phyloP scores from a whole-genome alignment of 2,888 invertebrate species.

The Heliconius hortense region DNA sequence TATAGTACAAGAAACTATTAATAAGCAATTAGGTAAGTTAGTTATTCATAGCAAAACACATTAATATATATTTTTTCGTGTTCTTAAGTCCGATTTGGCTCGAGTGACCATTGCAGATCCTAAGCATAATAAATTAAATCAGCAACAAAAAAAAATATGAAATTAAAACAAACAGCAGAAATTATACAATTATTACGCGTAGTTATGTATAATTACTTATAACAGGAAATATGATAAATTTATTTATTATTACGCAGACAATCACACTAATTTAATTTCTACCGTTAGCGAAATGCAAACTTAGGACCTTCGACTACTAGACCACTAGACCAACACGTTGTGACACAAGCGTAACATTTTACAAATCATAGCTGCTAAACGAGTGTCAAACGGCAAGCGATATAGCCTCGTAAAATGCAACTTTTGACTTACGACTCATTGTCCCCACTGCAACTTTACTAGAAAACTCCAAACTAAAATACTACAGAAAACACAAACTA shows the following conservation, averaged over 20 bases:
- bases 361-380: constrained; percentile 75
- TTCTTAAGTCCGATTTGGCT: too few species aligned
- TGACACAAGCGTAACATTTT: constrained; percentile 30
- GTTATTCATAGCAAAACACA: too few species aligned
- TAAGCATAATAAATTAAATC: too few species aligned
- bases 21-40: too few species aligned
- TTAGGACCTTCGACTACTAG: not conserved
- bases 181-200: too few species aligned
- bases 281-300: not conserved
- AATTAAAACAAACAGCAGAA: too few species aligned
- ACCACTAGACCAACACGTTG: constrained; percentile 1
- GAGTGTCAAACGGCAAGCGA: constrained; percentile 72
- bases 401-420: constrained; percentile 68
- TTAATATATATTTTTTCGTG: too few species aligned
- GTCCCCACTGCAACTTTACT: constrained; percentile 54
- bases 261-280: not conserved
- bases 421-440: constrained; percentile 74
- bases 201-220: too few species aligned
- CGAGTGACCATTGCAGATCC: too few species aligned
- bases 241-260: not conserved
- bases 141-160: too few species aligned
- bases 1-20: too few species aligned
- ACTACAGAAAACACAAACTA: not conserved
- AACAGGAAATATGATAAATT: too few species aligned
- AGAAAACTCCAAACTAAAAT: not conserved